Evolutionary conservation across 2,797 vertebrate genomes (phyloP).

Genomic region (Lindbergichthys nudifrons): DNA sequence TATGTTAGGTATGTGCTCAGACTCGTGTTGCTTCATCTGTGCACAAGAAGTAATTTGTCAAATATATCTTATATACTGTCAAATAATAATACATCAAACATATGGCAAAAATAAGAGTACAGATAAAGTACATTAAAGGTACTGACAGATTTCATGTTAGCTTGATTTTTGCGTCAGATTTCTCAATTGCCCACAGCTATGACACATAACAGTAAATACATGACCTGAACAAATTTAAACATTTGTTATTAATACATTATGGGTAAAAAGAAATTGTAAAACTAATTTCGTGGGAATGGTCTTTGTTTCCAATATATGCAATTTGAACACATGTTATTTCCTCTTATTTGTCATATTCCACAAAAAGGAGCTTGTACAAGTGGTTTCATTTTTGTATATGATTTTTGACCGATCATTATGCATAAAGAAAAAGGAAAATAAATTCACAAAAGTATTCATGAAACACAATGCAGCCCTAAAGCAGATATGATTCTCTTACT

Average conservation of each 20-base stretch:
- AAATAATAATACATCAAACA: too few species aligned
- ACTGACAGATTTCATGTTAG: background rate
- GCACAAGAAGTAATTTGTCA: constrained; percentile 2
- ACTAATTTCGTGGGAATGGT: background rate
- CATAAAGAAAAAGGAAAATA: too few species aligned
- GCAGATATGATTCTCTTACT: background rate
- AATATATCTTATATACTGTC: too few species aligned
- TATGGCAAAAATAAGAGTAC: background rate
- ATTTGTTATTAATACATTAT: background rate
- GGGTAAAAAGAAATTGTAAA: background rate
- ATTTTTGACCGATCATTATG: background rate
- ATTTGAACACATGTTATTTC: background rate
- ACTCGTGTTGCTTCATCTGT: constrained; percentile 2
- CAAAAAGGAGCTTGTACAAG: background rate
- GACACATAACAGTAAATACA: background rate
- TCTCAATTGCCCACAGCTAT: background rate
- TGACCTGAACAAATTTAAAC: background rate
- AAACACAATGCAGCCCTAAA: background rate
- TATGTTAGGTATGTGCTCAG: background rate
- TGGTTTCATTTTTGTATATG: background rate
- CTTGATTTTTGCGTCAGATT: background rate
- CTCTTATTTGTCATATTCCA: background rate
- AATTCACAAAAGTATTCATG: background rate
- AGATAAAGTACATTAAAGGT: background rate
- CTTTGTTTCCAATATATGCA: background rate